These are phyloP conservation scores for Aporrectodea caliginosa DNA, from an alignment of 1,140 invertebrate species.

Conservation along the genomic window DNA sequence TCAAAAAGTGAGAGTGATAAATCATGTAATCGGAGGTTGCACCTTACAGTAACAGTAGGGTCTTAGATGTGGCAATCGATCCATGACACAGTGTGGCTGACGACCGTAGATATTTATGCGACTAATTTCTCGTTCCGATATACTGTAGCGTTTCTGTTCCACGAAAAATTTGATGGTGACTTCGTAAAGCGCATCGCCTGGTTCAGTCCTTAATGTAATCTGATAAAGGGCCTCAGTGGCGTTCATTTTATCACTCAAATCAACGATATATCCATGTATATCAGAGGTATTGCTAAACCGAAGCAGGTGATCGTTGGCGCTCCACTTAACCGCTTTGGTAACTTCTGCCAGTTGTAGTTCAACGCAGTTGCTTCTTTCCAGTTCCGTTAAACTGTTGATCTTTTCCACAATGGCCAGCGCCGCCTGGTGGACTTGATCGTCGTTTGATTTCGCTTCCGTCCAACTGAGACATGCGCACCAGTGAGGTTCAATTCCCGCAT, in stretches of 20 bases:
- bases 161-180: conserved; percentile 68
- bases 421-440: conserved; percentile 35
- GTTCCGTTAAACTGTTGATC: conserved; percentile 64
- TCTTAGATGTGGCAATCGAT: conserved; percentile 39
- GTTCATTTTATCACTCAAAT: conserved; percentile 63
- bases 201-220: conserved; percentile 66
- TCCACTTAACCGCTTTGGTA: conserved; percentile 35
- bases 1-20: no score
- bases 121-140: conserved; percentile 74
- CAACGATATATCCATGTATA: conserved; percentile 72
- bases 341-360: conserved; percentile 62
- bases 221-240: conserved; percentile 37
- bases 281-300: conserved; percentile 72
- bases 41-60: conserved; percentile 44
- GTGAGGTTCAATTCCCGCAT: conserved; percentile 85
- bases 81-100: conserved; percentile 70
- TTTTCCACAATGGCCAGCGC: conserved; percentile 62
- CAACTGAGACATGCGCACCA: conserved; percentile 89
- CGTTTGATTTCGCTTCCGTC: conserved; percentile 56
- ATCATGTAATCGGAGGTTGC: neutral
- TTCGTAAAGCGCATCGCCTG: conserved; percentile 71
- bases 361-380: conserved; percentile 64
- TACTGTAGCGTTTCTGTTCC: conserved; percentile 61
- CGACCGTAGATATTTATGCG: conserved; percentile 79
- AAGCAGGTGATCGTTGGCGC: conserved; percentile 66